These are phyloP conservation scores for Callyntrura sp. DNA, from an alignment of 2,888 invertebrate species.

Conservation along the genomic window DNA sequence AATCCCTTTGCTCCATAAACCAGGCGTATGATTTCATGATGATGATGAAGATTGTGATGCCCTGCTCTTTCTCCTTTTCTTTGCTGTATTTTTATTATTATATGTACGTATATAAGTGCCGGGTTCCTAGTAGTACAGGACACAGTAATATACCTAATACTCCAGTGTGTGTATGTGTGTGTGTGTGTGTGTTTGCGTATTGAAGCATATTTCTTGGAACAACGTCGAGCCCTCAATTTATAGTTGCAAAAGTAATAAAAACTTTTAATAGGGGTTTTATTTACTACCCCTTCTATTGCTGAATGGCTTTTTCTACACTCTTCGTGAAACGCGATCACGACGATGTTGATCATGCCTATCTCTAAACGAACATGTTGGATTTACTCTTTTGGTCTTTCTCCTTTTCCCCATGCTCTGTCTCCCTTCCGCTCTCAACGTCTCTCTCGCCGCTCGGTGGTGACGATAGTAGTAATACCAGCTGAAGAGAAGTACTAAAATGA, in stretches of 20 bases:
- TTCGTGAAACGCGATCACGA: conserved; percentile 51
- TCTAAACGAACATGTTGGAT: conserved; percentile 58
- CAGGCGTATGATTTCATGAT: conserved; percentile 16
- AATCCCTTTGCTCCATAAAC: conserved; percentile 56
- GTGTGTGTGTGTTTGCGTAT: conserved; percentile 38
- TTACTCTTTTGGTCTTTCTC: conserved; percentile 29
- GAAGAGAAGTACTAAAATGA: neutral
- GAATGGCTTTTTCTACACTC: conserved; percentile 68
- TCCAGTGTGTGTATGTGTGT: neutral
- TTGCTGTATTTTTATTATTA: neutral
- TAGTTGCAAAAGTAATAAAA: conserved; percentile 79
- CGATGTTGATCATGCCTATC: conserved; percentile 15
- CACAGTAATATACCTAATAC: neutral
- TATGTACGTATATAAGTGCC: no score
- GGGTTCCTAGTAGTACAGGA: neutral
- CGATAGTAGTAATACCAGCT: neutral
- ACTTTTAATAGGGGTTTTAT: conserved; percentile 81
- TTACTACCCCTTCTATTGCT: conserved; percentile 75
- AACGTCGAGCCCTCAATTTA: conserved; percentile 79
- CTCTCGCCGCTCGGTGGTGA: conserved; percentile 1
- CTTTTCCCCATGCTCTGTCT: neutral
- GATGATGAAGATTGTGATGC: conserved; percentile 1
- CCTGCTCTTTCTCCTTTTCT: neutral
- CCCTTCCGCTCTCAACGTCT: neutral
- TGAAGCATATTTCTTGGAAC: conserved; percentile 69